A percentile compares a stretch with the other conserved stretches of the same genome.
Evolutionary conservation across 1,140 invertebrate species (phyloP).

Genomic region (Drosophila sp.): DNA sequence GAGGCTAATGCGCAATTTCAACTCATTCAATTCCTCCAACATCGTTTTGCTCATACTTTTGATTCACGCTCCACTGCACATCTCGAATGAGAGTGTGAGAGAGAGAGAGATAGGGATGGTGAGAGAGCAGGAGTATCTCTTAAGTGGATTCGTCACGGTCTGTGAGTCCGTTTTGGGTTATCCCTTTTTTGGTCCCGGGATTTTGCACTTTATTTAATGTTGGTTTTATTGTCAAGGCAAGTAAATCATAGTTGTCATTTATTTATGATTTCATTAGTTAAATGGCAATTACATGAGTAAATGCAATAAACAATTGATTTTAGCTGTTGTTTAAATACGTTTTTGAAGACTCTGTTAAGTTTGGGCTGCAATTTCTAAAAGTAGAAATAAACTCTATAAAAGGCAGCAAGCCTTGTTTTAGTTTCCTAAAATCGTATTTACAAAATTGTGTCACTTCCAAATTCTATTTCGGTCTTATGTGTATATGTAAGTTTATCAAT

Average conservation of each 20-base stretch:
- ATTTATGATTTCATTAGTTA: constrained; percentile 76
- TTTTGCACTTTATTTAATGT: constrained; percentile 77
- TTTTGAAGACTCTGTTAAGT: too few relatives aligned
- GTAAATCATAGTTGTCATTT: constrained; percentile 69
- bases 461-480: constrained; percentile 28
- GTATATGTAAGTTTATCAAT: constrained; percentile 42
- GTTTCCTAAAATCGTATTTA: background rate
- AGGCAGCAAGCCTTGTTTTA: background rate
- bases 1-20: constrained; percentile 66
- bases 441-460: background rate
- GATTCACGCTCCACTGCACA: constrained; percentile 55
- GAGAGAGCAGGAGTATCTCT: constrained; percentile 8
- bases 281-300: constrained; percentile 43
- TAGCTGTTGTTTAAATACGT: background rate
- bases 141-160: constrained; percentile 34
- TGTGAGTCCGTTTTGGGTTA: constrained; percentile 52
- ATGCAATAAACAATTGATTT: constrained; percentile 6
- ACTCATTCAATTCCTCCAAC: constrained; percentile 19
- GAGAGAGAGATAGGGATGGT: background rate
- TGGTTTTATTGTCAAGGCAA: constrained; percentile 57
- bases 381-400: background rate
- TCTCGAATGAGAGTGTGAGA: background rate
- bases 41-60: constrained; percentile 10
- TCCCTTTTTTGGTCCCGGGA: constrained; percentile 27
- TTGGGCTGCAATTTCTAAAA: too few relatives aligned